phyloP scores from a whole-genome alignment of 2,888 invertebrate genomes.

The Anodontia alba region DNA sequence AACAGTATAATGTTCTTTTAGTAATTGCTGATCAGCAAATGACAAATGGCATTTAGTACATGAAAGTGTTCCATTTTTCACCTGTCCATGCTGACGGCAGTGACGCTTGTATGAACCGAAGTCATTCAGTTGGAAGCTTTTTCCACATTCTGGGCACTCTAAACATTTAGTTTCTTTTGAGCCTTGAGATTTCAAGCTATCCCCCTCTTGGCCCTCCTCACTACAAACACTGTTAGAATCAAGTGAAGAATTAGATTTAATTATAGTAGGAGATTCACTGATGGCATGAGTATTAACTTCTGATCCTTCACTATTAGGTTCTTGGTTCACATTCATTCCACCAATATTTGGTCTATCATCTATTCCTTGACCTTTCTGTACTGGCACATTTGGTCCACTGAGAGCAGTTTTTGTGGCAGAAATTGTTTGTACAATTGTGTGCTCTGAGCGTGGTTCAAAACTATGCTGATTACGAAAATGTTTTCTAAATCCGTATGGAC shows the following conservation, averaged over 20 bases:
- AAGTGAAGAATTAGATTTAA: conserved; percentile 1
- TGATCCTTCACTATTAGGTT: background rate
- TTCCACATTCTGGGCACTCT: conserved; percentile 78
- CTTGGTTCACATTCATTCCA: background rate
- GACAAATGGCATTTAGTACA: conserved; percentile 71
- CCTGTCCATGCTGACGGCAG: conserved; percentile 76
- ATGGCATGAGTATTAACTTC: background rate
- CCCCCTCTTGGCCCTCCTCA: conserved; percentile 1
- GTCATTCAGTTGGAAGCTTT: conserved; percentile 80
- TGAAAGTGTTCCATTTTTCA: conserved; percentile 65
- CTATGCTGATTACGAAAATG: conserved; percentile 83
- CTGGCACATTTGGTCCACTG: conserved; percentile 46
- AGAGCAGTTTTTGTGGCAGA: conserved; percentile 80
- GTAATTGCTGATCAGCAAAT: conserved; percentile 63
- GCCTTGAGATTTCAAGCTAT: conserved; percentile 37
- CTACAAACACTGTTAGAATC: conserved; percentile 7
- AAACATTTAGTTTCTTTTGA: conserved; percentile 69
- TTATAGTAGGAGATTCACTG: background rate
- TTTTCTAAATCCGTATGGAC: conserved; percentile 82
- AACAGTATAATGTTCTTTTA: conserved; percentile 61
- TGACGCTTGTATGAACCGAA: conserved; percentile 82
- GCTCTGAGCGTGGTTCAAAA: conserved; percentile 81
- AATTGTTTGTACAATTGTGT: conserved; percentile 82
- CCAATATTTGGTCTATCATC: background rate
- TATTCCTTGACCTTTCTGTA: background rate